Evolutionary conservation across 1,140 invertebrate genomes (phyloP).

Genomic region (Camponotus pennsylvanicus): DNA sequence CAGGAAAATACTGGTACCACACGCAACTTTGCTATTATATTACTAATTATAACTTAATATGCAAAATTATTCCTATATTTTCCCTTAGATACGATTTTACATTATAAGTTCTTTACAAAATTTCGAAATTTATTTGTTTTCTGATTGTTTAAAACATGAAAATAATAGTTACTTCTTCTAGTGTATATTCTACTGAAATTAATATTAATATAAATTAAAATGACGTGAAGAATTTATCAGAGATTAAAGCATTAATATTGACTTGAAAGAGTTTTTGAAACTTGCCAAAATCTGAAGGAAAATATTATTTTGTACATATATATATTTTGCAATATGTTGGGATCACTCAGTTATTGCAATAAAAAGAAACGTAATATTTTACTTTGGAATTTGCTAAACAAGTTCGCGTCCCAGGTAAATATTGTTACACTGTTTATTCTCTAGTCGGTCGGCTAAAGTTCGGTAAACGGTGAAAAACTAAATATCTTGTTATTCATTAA

Average conservation of each 20-base stretch:
- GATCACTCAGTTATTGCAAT: background rate
- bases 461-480: background rate
- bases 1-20: conserved; percentile 83
- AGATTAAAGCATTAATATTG: background rate
- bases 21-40: background rate
- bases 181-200: background rate
- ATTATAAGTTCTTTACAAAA: background rate
- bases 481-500: background rate
- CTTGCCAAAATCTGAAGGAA: background rate
- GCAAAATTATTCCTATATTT: background rate
- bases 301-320: background rate
- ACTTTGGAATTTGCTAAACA: background rate
- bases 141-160: background rate
- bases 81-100: background rate
- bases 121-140: background rate
- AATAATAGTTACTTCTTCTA: background rate
- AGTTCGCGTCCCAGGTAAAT: background rate
- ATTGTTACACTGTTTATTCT: background rate
- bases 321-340: background rate
- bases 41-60: background rate
- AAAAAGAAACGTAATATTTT: background rate
- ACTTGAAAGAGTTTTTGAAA: background rate
- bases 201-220: background rate
- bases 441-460: background rate
- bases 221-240: background rate